Conservation (phyloP, 2,888 invertebrate species). For the Leptopilina drosophilae region DNA sequence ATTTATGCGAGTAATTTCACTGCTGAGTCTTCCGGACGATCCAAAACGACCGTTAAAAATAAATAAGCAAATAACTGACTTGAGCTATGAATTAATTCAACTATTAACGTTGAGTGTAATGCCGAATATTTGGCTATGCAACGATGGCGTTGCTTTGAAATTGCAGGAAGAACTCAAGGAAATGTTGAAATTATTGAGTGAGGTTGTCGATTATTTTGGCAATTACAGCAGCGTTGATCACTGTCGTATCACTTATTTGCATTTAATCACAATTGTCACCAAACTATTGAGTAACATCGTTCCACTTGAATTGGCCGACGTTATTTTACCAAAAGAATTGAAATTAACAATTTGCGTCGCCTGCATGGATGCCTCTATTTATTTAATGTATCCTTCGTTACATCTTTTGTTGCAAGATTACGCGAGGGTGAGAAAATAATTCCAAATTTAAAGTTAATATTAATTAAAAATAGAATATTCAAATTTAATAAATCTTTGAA, state of each 20-base stretch:
- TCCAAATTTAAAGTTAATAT: not conserved
- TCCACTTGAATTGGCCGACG: slow-evolving; percentile 74
- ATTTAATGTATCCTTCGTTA: slow-evolving; percentile 76
- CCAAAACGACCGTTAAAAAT: slow-evolving; percentile 64
- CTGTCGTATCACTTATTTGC: slow-evolving; percentile 77
- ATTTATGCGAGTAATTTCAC: slow-evolving; percentile 69
- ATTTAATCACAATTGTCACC: slow-evolving; percentile 75
- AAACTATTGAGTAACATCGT: slow-evolving; percentile 75
- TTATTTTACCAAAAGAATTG: slow-evolving; percentile 76
- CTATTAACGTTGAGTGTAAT: slow-evolving; percentile 79
- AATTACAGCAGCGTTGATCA: slow-evolving; percentile 66
- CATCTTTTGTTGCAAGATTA: slow-evolving; percentile 76
- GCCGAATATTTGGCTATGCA: slow-evolving; percentile 79
- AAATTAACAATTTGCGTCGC: slow-evolving; percentile 75
- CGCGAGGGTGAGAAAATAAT: slow-evolving; percentile 73
- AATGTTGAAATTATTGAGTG: slow-evolving; percentile 80
- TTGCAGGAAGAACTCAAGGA: slow-evolving; percentile 66
- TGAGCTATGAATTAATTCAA: slow-evolving; percentile 75
- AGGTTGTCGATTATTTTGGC: slow-evolving; percentile 70
- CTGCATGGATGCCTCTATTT: slow-evolving; percentile 77
- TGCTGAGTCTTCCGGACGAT: slow-evolving; percentile 62
- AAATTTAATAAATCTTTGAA: no score
- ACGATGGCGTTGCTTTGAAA: slow-evolving; percentile 63
- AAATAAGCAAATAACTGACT: slow-evolving; percentile 65
- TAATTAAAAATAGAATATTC: no score